Conservation (phyloP, 2,113 vertebrate genomes). For the Bucco capensis region DNA sequence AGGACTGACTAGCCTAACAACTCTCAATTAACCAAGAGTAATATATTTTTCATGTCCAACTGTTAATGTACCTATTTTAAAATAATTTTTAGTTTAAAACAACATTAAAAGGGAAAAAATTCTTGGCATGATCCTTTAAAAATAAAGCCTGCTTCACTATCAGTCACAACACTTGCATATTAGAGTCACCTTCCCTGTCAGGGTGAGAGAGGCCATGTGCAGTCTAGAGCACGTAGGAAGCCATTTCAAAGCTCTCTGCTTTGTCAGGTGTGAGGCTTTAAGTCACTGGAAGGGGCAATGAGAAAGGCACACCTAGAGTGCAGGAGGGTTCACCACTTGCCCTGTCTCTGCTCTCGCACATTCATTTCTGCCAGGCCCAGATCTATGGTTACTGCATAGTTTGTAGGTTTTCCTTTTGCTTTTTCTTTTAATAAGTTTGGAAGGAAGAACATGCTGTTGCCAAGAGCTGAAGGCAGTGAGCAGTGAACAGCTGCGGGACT, state of each 20-base stretch:
- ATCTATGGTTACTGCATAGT: not conserved
- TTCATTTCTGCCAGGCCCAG: not conserved
- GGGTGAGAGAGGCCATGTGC: rapidly evolving
- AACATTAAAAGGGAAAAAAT: not conserved
- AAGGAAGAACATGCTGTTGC: not conserved
- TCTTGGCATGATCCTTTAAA: not conserved
- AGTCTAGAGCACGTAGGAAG: not conserved
- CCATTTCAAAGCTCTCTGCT: not conserved
- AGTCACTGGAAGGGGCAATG: not conserved
- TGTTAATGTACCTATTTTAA: not conserved
- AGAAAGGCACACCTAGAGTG: not conserved
- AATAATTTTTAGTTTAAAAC: not conserved
- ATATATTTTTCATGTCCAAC: not conserved
- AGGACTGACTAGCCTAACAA: not conserved
- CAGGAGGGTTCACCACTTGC: not conserved
- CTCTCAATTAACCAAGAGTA: not conserved
- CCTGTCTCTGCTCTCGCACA: rapidly evolving
- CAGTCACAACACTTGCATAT: not conserved
- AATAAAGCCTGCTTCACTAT: not conserved
- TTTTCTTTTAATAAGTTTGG: not conserved
- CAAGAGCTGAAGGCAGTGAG: not conserved
- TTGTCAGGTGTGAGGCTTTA: not conserved
- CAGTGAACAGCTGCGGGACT: not conserved
- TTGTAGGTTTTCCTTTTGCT: not conserved
- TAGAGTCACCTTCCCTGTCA: not conserved